Evolutionary conservation across 1,140 invertebrate species (phyloP).

Genomic region (Bemisia tabaci): DNA sequence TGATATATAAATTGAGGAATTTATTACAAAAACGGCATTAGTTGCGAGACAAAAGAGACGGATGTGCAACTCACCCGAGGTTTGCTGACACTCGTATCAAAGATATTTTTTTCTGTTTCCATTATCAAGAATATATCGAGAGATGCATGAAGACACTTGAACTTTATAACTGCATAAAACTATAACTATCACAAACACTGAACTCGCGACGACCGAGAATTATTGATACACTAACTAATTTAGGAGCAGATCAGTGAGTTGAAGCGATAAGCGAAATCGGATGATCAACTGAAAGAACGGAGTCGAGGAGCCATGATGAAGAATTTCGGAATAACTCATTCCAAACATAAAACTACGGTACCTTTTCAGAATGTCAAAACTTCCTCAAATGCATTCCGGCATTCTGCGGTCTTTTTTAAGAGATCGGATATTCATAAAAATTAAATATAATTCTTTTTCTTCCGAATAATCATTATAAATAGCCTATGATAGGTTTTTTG

Average conservation of each 20-base stretch:
- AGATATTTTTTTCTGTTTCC: background rate
- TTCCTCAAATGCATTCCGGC: too few relatives aligned
- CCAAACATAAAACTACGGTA: background rate
- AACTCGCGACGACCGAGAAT: background rate
- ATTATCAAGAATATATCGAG: background rate
- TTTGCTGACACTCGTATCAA: background rate
- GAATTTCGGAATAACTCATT: background rate
- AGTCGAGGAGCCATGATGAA: background rate
- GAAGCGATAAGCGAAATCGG: too few relatives aligned
- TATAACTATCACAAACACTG: background rate
- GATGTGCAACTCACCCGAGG: background rate
- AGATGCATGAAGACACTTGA: background rate
- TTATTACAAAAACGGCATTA: background rate
- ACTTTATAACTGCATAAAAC: background rate
- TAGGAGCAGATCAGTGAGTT: too few relatives aligned
- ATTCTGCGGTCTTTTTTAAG: too few relatives aligned
- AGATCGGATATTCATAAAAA: too few relatives aligned
- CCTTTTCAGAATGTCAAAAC: too few relatives aligned
- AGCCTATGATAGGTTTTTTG: too few relatives aligned
- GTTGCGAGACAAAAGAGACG: background rate
- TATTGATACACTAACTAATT: too few relatives aligned
- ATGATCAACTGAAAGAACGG: too few relatives aligned
- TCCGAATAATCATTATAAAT: too few relatives aligned
- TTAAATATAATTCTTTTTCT: too few relatives aligned
- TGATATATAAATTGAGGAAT: too few relatives aligned